Percentiles rank a stretch among this genome's conserved stretches.
Conservation (phyloP, 2,113 vertebrate species). For the Lycaon pictus region DNA sequence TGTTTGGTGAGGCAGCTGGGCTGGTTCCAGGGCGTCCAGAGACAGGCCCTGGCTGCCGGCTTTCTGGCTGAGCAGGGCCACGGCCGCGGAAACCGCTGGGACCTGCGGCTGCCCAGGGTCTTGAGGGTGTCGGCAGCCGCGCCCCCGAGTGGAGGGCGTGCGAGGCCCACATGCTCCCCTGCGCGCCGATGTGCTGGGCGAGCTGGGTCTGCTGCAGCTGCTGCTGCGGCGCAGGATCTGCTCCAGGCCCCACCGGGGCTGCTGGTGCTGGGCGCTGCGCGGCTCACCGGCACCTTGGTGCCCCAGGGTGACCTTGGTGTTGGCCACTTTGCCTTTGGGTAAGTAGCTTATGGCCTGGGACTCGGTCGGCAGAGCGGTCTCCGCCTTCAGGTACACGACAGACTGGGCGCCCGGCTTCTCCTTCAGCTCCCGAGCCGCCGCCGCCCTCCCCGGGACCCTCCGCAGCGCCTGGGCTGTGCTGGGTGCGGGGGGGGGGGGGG, state of each 20-base stretch:
- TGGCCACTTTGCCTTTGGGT: conserved; percentile 90
- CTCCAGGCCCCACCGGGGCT: conserved; percentile 95
- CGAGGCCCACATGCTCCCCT: conserved; percentile 97
- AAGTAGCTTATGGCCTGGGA: conserved; percentile 89
- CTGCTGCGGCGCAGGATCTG: conserved; percentile 97
- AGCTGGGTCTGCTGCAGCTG: conserved; percentile 98
- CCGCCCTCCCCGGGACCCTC: conserved; percentile 86
- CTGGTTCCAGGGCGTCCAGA: conserved; percentile 93
- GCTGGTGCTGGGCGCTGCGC: conserved; percentile 87
- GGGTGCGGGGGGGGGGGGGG: not conserved
- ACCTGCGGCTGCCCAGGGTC: conserved; percentile 94
- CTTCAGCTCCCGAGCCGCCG: conserved; percentile 83
- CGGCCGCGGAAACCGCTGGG: conserved; percentile 96
- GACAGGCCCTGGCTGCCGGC: conserved; percentile 93
- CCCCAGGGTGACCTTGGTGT: conserved; percentile 95
- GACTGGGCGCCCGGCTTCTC: conserved; percentile 85
- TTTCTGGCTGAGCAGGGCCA: conserved; percentile 96
- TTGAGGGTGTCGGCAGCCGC: conserved; percentile 94
- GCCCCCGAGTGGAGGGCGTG: conserved; percentile 91
- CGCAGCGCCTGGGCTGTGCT: conserved; percentile 82
- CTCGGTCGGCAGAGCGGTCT: conserved; percentile 72
- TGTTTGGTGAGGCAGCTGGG: conserved; percentile 92
- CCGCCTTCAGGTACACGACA: conserved; percentile 87
- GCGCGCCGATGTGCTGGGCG: conserved; percentile 96
- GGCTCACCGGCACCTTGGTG: conserved; percentile 95